Conservation (phyloP, 2,888 invertebrate species). For the Scotopteryx bipunctaria region DNA sequence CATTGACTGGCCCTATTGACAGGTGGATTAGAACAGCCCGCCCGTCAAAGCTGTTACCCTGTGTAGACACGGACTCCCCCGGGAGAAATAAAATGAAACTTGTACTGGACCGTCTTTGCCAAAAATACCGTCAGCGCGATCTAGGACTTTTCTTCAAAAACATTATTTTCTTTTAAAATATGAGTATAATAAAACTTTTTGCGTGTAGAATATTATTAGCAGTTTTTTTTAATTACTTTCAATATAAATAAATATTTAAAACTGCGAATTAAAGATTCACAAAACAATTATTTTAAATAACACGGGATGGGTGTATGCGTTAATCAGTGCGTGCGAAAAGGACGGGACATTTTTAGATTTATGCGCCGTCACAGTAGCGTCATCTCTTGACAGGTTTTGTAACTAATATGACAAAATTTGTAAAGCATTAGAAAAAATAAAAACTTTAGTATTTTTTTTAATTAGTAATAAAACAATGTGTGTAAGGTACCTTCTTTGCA, state of each 20-base stretch:
- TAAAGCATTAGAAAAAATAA: too few relatives aligned
- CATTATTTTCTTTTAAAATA: not conserved
- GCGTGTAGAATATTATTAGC: not conserved
- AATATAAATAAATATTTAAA: not conserved
- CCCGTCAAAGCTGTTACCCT: slow-evolving; percentile 19
- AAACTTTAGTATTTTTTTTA: not conserved
- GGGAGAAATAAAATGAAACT: not conserved
- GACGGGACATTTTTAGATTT: slow-evolving; percentile 6
- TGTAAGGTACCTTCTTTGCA: too few relatives aligned
- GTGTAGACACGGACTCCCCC: slow-evolving; percentile 26
- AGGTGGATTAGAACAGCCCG: slow-evolving; percentile 17
- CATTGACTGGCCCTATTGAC: slow-evolving; percentile 5
- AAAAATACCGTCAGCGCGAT: slow-evolving; percentile 18
- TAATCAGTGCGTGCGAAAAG: slow-evolving; percentile 7
- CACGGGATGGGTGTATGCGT: not conserved
- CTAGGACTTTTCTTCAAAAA: slow-evolving; percentile 1
- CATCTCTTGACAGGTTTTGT: slow-evolving; percentile 15
- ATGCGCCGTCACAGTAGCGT: slow-evolving; percentile 6
- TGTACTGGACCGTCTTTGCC: not conserved
- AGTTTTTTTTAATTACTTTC: not conserved
- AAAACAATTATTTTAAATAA: not conserved
- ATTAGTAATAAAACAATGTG: not conserved
- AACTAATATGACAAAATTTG: not conserved
- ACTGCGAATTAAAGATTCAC: not conserved
- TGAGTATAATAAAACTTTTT: not conserved